A percentile compares a stretch with the other conserved stretches of the same genome.
phyloP scores from a whole-genome alignment of 2,113 vertebrate species.

The Okapia johnstoni region DNA sequence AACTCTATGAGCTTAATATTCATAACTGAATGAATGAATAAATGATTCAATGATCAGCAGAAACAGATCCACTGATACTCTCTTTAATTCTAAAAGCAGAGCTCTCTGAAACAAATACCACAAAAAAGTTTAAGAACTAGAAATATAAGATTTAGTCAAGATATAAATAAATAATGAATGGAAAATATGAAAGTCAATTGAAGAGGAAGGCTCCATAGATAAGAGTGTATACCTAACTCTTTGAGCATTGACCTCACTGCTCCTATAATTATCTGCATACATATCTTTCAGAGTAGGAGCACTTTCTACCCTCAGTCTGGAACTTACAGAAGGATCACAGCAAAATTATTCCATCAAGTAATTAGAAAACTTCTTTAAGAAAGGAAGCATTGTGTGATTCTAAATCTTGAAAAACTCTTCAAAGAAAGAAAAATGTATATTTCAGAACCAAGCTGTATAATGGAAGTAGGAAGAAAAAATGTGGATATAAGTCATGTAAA shows the following conservation, averaged over 20 bases:
- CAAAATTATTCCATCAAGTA: neutral
- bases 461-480: neutral
- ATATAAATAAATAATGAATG: neutral
- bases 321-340: neutral
- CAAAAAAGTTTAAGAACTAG: neutral
- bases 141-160: neutral
- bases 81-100: neutral
- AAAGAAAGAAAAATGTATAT: neutral
- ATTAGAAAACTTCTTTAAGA: neutral
- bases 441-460: neutral
- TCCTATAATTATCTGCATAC: neutral
- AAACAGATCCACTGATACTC: neutral
- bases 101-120: neutral
- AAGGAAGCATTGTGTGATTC: neutral
- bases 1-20: neutral
- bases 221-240: neutral
- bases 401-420: neutral
- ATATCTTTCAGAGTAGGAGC: neutral
- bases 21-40: neutral
- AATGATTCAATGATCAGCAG: neutral
- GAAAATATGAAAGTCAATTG: neutral
- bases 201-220: neutral
- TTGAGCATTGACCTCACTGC: no score
- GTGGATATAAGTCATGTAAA: neutral
- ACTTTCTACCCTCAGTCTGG: neutral